Conservation (phyloP, 2,797 vertebrate genomes). For the Tenualosa ilisha region DNA sequence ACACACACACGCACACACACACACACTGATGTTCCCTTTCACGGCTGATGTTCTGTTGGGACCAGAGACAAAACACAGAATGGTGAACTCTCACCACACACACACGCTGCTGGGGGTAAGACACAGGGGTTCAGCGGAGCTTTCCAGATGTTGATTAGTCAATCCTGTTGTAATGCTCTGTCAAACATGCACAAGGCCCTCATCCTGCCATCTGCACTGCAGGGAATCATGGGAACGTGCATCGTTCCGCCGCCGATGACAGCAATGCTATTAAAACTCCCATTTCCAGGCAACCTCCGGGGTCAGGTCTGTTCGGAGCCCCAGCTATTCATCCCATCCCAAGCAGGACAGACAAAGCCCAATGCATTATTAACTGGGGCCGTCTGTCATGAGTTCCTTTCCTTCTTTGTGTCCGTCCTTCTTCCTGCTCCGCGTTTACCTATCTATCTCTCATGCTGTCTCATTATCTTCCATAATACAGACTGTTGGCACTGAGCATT, state of each 20-base stretch:
- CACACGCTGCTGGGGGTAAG: slow-evolving; percentile 37
- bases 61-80: slow-evolving; percentile 13
- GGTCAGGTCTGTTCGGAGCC: slow-evolving; percentile 46
- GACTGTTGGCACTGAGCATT: background rate
- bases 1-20: background rate
- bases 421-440: background rate
- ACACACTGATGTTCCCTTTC: background rate
- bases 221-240: slow-evolving; percentile 47
- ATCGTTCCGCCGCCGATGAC: slow-evolving; percentile 49
- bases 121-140: background rate
- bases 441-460: background rate
- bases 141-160: slow-evolving; percentile 37
- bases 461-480: slow-evolving; percentile 9
- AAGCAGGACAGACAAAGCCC: slow-evolving; percentile 29
- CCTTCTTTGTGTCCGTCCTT: background rate
- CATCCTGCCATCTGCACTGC: slow-evolving; percentile 41
- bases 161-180: background rate
- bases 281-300: slow-evolving; percentile 44
- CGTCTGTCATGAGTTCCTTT: slow-evolving; percentile 7
- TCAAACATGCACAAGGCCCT: slow-evolving; percentile 24
- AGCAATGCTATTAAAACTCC: slow-evolving; percentile 53
- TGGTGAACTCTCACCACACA: background rate
- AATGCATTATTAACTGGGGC: slow-evolving; percentile 38
- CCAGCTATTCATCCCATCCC: slow-evolving; percentile 33
- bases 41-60: slow-evolving; percentile 5